Evolutionary conservation across 2,797 vertebrate genomes (phyloP), one percentile per base, ranked within the genome.

Genomic region (Mastacembelus armatus): DNA sequence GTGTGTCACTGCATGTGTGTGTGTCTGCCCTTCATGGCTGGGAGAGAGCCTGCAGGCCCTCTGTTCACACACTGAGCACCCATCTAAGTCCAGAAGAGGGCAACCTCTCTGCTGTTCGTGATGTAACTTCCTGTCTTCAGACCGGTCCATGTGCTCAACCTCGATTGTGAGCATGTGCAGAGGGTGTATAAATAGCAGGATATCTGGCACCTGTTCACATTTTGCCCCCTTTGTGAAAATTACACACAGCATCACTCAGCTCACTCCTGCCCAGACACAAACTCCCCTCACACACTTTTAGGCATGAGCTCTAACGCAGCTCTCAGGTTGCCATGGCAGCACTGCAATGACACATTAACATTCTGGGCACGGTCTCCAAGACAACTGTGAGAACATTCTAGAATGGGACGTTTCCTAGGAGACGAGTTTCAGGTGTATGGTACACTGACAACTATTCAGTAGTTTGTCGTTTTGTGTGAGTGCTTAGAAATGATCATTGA

Each of bases 71-170:
- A 43, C 36, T 74, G 32, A 79, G 58, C 86, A 88, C 80, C 75
- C 45, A 33, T 67, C 42, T 40, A 35, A 36, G 52, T 77, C 88
- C 88, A 90, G 77, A 74, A 88, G 90, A 77, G 81, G 87, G 86
- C 88, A 47, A 66, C 76, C 76, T 70, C 44, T 55, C 62, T 51
- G 49, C 67, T 2, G 8, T 19, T 56, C 6, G 43, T 88, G 84
- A 88, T 75, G 88, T 69, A 78, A 88, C 84, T 86, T 92, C 90
- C 89, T 89, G 83, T 85, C 65, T 77, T 55, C 43, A 54, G 27
- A 65, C 45, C 15, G 22, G 67, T 51, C 71, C 19, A 27, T 80
- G 78, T 59, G 45, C 48, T 77, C 80, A 77, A 86, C 54, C 83
- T 82, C 85, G 72, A 74, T 59, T 29, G 49, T 61, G 66, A 80